These are phyloP conservation scores for Acanthosepion esculentum DNA, from an alignment of 2,888 invertebrate species.

Conservation along the genomic window DNA sequence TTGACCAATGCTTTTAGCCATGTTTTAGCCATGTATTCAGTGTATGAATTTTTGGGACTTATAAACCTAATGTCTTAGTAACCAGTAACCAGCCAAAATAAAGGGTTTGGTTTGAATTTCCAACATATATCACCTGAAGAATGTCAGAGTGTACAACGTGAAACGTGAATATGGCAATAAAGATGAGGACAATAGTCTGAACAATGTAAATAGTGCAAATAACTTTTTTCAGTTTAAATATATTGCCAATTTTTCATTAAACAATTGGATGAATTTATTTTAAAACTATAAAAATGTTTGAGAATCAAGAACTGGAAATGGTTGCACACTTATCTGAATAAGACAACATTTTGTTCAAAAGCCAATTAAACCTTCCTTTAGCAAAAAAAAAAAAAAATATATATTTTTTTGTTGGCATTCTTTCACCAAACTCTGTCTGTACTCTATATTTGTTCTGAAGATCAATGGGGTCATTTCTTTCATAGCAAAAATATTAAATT, in stretches of 20 bases:
- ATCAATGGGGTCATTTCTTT: neutral
- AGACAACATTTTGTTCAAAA: neutral
- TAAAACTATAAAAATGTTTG: neutral
- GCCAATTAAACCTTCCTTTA: neutral
- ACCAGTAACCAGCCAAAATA: too few species aligned
- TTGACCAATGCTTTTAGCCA: too few species aligned
- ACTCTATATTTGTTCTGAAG: neutral
- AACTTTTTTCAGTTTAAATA: neutral
- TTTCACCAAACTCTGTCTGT: neutral
- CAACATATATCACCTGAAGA: too few species aligned
- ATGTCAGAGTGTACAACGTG: too few species aligned
- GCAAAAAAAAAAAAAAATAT: too few species aligned
- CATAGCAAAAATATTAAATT: constrained; percentile 22
- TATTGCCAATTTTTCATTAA: neutral
- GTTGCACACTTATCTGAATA: neutral
- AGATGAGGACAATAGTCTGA: too few species aligned
- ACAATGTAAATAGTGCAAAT: too few species aligned
- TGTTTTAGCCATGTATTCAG: too few species aligned
- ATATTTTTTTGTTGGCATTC: neutral
- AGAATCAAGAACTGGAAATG: neutral
- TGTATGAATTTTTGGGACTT: too few species aligned
- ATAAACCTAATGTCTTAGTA: too few species aligned
- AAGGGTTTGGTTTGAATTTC: too few species aligned
- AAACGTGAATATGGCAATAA: too few species aligned
- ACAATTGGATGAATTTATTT: neutral